Evolutionary conservation across 2,888 invertebrate genomes (phyloP), one percentile per base, ranked within the genome.

Genomic region (Nemotelus nigrinus): DNA sequence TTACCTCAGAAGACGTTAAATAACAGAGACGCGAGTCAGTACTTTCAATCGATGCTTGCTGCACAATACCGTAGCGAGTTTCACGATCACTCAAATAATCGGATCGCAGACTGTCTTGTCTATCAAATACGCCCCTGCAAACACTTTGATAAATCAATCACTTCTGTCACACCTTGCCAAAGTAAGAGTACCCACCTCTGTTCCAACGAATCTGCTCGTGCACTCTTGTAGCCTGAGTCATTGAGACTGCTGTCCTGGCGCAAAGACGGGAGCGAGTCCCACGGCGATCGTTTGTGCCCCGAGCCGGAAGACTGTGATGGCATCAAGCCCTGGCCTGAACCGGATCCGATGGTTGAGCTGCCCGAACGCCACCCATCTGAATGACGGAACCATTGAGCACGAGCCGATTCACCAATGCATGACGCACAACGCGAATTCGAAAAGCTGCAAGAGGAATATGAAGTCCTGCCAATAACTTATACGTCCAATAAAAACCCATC

Each of bases 1-100:
- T 93, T 90, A 97, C 96, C 96, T 97, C 97, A 81, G 96, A 97
- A 67, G 96, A 97, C 82, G 97, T 97, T 86, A 97, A 91, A 89
- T 97, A 97, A 89, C 96, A 96, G 83, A 96, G 92, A 83, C 96
- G 91, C 81, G 96, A 96, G 89, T 97, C 97, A 7, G 96, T 96
- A 89, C 96, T 96, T 87, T 97, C 96, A 81, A 97, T 93, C 74
- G 96, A 96, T 65, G 96, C 96, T 87, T 97, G 97, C 88, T 96
- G 96, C 83, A 96, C 95, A 86, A 96, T 95, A 82, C 95, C 95
- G 85, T 94, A 94, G 82, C 94, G 92, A 39, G 94, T 92, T 84
- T 96, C 96, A 80, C 96, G 91, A 88, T 96, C 96, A 85, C 96
- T 96, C 88, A 95, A 91, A 89, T 96, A 96, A 86, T 96, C 96